A percentile compares a stretch with the other conserved stretches of the same genome.
Evolutionary conservation across 2,888 invertebrate species (phyloP).

Genomic region (Notodonta dromedarius): DNA sequence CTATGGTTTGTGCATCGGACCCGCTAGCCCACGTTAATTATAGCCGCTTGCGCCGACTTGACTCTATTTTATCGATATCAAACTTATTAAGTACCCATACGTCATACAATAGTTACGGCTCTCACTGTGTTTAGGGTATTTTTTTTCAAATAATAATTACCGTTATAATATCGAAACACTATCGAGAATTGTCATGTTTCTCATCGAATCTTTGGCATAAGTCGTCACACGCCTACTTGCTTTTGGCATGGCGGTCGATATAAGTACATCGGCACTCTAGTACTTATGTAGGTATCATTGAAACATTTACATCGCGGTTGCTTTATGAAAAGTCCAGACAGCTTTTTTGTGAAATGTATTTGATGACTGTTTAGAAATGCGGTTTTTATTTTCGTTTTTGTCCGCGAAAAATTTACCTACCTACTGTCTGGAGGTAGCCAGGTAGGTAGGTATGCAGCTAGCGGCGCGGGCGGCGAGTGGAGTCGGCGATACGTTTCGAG

Average conservation of each 20-base stretch:
- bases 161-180: constrained; percentile 42
- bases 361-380: constrained; percentile 13
- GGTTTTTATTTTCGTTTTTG: constrained; percentile 21
- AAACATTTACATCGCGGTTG: constrained; percentile 40
- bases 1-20: constrained; percentile 40
- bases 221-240: constrained; percentile 66
- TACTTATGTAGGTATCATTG: constrained; percentile 53
- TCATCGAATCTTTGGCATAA: constrained; percentile 63
- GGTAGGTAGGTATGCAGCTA: neutral
- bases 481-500: constrained; percentile 7
- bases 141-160: constrained; percentile 33
- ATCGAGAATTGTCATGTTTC: constrained; percentile 53
- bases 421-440: neutral
- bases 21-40: constrained; percentile 44
- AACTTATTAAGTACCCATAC: constrained; percentile 28
- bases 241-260: constrained; percentile 54
- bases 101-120: constrained; percentile 30
- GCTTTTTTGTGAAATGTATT: constrained; percentile 16
- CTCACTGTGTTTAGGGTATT: constrained; percentile 44
- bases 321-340: constrained; percentile 18
- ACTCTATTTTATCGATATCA: constrained; percentile 27
- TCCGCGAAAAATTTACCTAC: neutral
- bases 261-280: constrained; percentile 33
- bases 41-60: constrained; percentile 37
- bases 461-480: neutral